Evolutionary conservation across 2,797 vertebrate genomes (phyloP).

Genomic region (Clarias platycephalus): DNA sequence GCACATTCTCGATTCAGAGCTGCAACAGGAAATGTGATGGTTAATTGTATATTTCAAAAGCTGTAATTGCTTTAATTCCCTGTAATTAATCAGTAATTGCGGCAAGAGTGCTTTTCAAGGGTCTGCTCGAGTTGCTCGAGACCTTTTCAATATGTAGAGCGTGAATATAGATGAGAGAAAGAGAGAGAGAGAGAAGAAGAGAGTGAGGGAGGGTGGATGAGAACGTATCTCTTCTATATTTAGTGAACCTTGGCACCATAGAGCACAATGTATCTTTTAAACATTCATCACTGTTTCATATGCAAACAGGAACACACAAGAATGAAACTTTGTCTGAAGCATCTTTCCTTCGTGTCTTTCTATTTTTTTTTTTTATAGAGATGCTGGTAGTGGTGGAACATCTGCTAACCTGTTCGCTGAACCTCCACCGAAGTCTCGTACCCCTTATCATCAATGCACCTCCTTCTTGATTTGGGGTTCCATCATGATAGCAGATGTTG

Average conservation of each 20-base stretch:
- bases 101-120: slow-evolving; percentile 75
- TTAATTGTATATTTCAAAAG: slow-evolving; percentile 84
- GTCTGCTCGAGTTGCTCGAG: slow-evolving; percentile 70
- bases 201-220: slow-evolving; percentile 36
- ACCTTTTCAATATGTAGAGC: slow-evolving; percentile 78
- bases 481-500: slow-evolving; percentile 52
- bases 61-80: slow-evolving; percentile 85
- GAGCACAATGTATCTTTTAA: slow-evolving; percentile 66
- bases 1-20: slow-evolving; percentile 61
- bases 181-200: slow-evolving; percentile 55
- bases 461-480: slow-evolving; percentile 39
- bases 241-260: slow-evolving; percentile 59
- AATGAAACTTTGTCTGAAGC: slow-evolving; percentile 56
- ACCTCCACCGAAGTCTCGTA: slow-evolving; percentile 25
- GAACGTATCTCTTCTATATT: slow-evolving; percentile 58
- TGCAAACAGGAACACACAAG: slow-evolving; percentile 61
- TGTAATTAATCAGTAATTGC: slow-evolving; percentile 86
- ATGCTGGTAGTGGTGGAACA: slow-evolving; percentile 49
- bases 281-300: slow-evolving; percentile 63
- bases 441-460: slow-evolving; percentile 37
- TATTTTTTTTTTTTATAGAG: slow-evolving; percentile 14
- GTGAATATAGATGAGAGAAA: slow-evolving; percentile 80
- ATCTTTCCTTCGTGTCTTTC: neutral
- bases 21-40: slow-evolving; percentile 76
- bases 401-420: slow-evolving; percentile 49